Percentiles rank a stretch among this genome's conserved stretches.
These are phyloP conservation scores for Monochamus saltuarius DNA, from an alignment of 1,140 invertebrate genomes.

Conservation along the genomic window DNA sequence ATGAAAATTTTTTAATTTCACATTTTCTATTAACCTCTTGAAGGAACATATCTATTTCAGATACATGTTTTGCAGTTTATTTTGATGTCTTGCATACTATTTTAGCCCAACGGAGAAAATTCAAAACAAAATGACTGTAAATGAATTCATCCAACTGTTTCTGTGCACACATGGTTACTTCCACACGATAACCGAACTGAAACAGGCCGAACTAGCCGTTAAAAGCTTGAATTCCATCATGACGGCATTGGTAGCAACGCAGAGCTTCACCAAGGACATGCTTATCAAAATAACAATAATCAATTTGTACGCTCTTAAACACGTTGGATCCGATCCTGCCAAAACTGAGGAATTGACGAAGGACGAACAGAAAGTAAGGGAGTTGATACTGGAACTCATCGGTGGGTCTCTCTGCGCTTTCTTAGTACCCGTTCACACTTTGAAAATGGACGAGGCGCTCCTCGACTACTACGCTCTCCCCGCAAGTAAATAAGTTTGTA, in stretches of 20 bases:
- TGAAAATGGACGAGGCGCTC: slow-evolving; percentile 59
- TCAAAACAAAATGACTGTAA: slow-evolving; percentile 63
- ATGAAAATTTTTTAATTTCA: too few relatives aligned
- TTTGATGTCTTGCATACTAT: too few relatives aligned
- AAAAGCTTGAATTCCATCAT: slow-evolving; percentile 67
- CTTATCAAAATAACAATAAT: slow-evolving; percentile 76
- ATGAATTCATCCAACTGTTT: slow-evolving; percentile 70
- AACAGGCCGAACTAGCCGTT: slow-evolving; percentile 60
- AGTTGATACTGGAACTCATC: slow-evolving; percentile 65
- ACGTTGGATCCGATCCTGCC: slow-evolving; percentile 54
- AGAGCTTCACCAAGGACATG: slow-evolving; percentile 72
- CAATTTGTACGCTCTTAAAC: slow-evolving; percentile 71
- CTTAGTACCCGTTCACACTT: slow-evolving; percentile 69
- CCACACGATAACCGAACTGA: slow-evolving; percentile 61
- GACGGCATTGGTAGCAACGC: slow-evolving; percentile 73
- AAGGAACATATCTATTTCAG: too few relatives aligned
- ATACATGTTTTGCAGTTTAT: too few relatives aligned
- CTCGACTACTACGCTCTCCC: slow-evolving; percentile 71
- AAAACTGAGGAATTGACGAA: slow-evolving; percentile 54
- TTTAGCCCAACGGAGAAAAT: slow-evolving; percentile 56
- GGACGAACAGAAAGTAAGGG: slow-evolving; percentile 58
- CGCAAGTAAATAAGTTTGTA: slow-evolving; percentile 55
- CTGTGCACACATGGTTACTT: slow-evolving; percentile 66
- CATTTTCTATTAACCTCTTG: too few relatives aligned
- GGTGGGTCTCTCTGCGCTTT: slow-evolving; percentile 70